Percentiles rank a stretch among this genome's conserved stretches.
phyloP scores from a whole-genome alignment of 2,113 vertebrate species.

The Mystacornis crossleyi region DNA sequence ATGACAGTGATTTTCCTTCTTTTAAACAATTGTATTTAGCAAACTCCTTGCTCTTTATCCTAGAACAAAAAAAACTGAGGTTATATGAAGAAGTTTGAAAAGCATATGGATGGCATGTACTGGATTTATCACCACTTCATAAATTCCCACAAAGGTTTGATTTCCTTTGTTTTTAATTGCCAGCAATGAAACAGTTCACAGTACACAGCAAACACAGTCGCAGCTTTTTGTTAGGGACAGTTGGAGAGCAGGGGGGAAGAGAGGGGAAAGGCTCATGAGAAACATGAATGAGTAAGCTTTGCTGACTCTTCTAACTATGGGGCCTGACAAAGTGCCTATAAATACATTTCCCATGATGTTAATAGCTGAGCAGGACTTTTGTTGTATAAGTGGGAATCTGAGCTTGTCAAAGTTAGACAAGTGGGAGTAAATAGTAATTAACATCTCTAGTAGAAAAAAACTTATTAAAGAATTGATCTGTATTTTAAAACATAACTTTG shows the following conservation, averaged over 20 bases:
- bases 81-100: slow-evolving; percentile 1
- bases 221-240: slow-evolving; percentile 30
- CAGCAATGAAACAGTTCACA: slow-evolving; percentile 51
- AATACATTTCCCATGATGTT: slow-evolving; percentile 53
- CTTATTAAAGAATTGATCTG: not conserved
- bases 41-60: not conserved
- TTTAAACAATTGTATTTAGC: not conserved
- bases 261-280: slow-evolving; percentile 4
- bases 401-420: not conserved
- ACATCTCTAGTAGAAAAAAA: not conserved
- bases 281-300: slow-evolving; percentile 59
- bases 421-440: not conserved
- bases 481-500: not conserved
- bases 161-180: slow-evolving; percentile 54
- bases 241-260: not conserved
- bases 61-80: not conserved
- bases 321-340: slow-evolving; percentile 31
- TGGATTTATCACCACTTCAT: slow-evolving; percentile 23
- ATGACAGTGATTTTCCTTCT: not conserved
- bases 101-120: not conserved
- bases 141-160: slow-evolving; percentile 20
- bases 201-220: slow-evolving; percentile 24
- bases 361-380: slow-evolving; percentile 5
- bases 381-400: not conserved
- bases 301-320: slow-evolving; percentile 38